Base-by-base conservation (phyloP, 1,140 invertebrate genomes). In the Orius laevigatus region DNA sequence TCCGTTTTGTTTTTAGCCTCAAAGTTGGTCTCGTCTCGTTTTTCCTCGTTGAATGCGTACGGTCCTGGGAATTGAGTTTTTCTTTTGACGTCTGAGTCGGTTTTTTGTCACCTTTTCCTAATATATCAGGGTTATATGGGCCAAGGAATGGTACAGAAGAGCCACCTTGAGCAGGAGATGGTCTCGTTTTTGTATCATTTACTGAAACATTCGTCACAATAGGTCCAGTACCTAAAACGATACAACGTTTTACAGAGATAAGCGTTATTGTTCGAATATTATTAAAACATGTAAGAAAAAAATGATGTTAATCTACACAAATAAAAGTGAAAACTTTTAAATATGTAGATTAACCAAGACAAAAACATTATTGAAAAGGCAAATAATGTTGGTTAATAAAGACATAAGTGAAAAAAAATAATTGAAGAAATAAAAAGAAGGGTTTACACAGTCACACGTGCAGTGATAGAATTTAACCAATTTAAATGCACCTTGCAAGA, bases 81-180 rank as follows among this genome's bases (percentile, higher is more conserved):
- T 48, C 35, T 52, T 48, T 12, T 15, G 39, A 14, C 31, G 31
- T 41, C 20, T 41, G 20, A 41, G 47, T 25, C 25, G 25, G 25
- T 25, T 25, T 25, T 25, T 8, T 25, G 25, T 25, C 25, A 8
- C 3, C 25, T 36, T 55, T 55, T 50, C 19, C 32, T 38, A 45
- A 12, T 31, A 39, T 47, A 47, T 56, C 43, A 12, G 55, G 53
- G 39, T 56, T 56, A 46, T 48, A 54, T 41, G 55, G 53, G n/a
- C 53, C 53, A 15, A 56, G 53, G 44, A 56, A 50, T 10, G 50
- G 50, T 10, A 39, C 32, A n/a, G 41, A 35, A 36, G 48, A 41
- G 31, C 12, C 31, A 8, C 15, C 5, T 5, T 42, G 9, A 20
- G 32, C 32, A n/a, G 9, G 14, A 18, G 12, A 11, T 31, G 20